A percentile compares a stretch with the other conserved stretches of the same genome.
Evolutionary conservation across 2,797 vertebrate genomes (phyloP).

Genomic region (Helicolenus hilgendorfi): DNA sequence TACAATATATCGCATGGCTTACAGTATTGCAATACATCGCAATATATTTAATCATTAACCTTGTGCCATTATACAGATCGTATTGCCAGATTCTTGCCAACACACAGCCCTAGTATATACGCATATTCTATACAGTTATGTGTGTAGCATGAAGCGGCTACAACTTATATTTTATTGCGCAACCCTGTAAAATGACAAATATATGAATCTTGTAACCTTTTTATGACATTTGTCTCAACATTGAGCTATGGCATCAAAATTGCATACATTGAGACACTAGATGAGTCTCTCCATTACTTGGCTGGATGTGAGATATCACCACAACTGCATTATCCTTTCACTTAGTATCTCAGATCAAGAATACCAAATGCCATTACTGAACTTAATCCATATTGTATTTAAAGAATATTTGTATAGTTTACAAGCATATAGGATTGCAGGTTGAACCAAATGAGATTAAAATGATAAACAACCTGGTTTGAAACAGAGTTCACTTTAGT

Average conservation of each 20-base stretch:
- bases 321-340: background rate
- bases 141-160: background rate
- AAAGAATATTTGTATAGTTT: background rate
- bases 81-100: too few relatives aligned
- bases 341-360: background rate
- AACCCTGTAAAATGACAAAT: background rate
- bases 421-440: background rate
- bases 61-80: too few relatives aligned
- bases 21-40: too few relatives aligned
- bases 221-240: background rate
- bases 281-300: background rate
- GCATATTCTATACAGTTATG: too few relatives aligned
- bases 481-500: background rate
- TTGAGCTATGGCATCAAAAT: background rate
- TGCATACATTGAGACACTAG: background rate
- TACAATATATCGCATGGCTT: too few relatives aligned
- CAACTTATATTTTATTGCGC: background rate
- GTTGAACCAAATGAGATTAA: background rate
- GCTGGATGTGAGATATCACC: background rate
- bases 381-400: background rate
- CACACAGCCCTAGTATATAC: too few relatives aligned
- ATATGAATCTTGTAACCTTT: background rate
- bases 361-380: slow-evolving; percentile 5
- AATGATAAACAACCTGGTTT: background rate
- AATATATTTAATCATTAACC: too few relatives aligned